Base-by-base conservation (phyloP, 92 coral and sea anemone species). In the Hydrozoanthus gracilis region DNA sequence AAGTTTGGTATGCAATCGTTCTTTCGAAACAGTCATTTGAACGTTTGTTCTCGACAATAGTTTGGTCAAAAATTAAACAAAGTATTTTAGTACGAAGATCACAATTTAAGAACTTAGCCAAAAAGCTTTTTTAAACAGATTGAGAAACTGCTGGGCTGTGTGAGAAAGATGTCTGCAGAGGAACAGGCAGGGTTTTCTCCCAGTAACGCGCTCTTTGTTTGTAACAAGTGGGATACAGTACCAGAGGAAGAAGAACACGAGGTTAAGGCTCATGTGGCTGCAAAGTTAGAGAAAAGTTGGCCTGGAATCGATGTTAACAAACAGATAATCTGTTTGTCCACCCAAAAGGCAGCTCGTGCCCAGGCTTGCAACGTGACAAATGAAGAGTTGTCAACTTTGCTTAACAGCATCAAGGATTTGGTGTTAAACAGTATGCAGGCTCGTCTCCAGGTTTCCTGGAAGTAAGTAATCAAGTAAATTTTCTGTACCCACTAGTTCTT, bases 291-390 rank as follows among this genome's bases (percentile, higher is more conserved):
- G 52, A 76, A 52, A 17, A 47, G 67, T 58, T 86, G 89, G 89
- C 89, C 89, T 13, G 58, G 56, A 4, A 51, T 86, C 2, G 18
- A 86, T 4, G 51, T 76, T 1, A 44, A 55, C 44, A 68, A 45
- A 14, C 89, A 86, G 76, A 61, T 86, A 46, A 35, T 86, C 49
- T 77, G 76, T 47, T 11, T 86, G 13, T 86, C 89, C 13, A 77
- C 83, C 18, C 76, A 61, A 51, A 54, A 66, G 20, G 89, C 89
- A 35, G 20, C 9, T 47, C 39, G 0, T 47, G 73, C 78, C 9
- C 76, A 77, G 62, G 14, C 9, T 14, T 64, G 8, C 10, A 75
- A 75, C 3, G 18, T 44, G 27, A 17, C 48, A 2, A 64, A 60
- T 77, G 74, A 77, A 8, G 83, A 86, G 35, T 77, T 86, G 12